A percentile compares a stretch with the other conserved stretches of the same genome.
phyloP scores from a whole-genome alignment of 2,888 invertebrate genomes.

The Parapristionchus giblindavisi region DNA sequence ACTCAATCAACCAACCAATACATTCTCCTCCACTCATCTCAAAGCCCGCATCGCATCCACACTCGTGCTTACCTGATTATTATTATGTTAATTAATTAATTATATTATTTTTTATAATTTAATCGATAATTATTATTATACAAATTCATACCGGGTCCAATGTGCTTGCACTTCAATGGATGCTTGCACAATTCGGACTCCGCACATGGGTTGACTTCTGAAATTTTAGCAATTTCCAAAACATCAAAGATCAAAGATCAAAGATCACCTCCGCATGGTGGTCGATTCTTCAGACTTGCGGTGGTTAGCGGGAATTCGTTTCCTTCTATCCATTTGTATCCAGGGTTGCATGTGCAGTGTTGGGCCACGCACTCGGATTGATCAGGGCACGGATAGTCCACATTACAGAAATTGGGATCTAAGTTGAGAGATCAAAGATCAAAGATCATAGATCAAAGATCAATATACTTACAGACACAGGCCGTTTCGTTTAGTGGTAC shows the following conservation, averaged over 20 bases:
- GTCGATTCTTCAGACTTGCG: neutral
- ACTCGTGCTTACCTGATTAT: constrained; percentile 22
- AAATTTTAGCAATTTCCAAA: neutral
- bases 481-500: constrained; percentile 7
- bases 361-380: constrained; percentile 10
- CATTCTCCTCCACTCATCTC: constrained; percentile 38
- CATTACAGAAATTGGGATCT: constrained; percentile 38
- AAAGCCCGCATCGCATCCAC: constrained; percentile 37
- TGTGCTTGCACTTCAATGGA: constrained; percentile 39
- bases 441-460: too few species aligned
- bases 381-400: constrained; percentile 37
- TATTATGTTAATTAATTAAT: neutral
- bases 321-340: constrained; percentile 19
- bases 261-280: neutral
- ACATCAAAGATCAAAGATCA: too few species aligned
- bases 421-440: neutral
- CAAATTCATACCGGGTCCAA: constrained; percentile 17
- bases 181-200: constrained; percentile 25
- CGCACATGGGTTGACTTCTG: constrained; percentile 38
- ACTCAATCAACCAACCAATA: constrained; percentile 26
- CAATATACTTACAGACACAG: constrained; percentile 31
- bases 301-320: constrained; percentile 19
- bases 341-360: constrained; percentile 14
- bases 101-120: neutral
- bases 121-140: neutral